Percentiles rank a stretch among this genome's conserved stretches.
Conservation (phyloP, 2,888 invertebrate species). For the Lepetodrilus schrolli region DNA sequence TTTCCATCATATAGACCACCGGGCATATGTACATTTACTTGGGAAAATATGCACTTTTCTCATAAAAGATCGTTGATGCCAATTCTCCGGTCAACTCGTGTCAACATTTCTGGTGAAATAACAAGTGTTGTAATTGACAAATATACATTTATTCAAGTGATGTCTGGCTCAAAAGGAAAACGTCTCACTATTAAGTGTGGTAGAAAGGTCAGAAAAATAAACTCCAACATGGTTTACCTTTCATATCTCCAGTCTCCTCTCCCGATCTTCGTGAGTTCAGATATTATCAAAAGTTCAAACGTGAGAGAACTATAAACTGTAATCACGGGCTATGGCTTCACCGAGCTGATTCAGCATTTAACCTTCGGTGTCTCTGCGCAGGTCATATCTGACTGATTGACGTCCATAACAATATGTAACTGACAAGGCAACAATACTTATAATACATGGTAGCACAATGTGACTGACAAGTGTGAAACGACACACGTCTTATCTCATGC, state of each 20-base stretch:
- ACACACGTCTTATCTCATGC: too few species aligned
- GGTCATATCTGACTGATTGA: too few species aligned
- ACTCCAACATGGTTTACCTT: neutral
- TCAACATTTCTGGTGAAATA: neutral
- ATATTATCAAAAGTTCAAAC: neutral
- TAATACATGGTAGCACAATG: too few species aligned
- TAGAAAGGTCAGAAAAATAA: neutral
- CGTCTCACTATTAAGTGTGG: neutral
- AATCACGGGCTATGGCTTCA: neutral
- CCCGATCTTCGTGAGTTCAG: neutral
- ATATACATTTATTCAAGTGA: slow-evolving; percentile 2
- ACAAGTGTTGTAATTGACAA: slow-evolving; percentile 3
- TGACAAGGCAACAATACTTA: too few species aligned
- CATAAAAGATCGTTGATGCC: neutral
- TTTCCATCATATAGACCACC: neutral
- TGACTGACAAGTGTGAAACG: too few species aligned
- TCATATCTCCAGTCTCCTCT: neutral
- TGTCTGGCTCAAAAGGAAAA: neutral
- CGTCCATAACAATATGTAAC: too few species aligned
- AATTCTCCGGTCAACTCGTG: neutral
- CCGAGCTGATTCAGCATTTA: neutral
- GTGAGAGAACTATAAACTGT: neutral
- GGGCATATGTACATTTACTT: neutral
- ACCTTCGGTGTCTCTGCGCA: neutral
- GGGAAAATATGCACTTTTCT: neutral